Conservation (phyloP, 1,140 invertebrate species). For the Dysdera silvatica region DNA sequence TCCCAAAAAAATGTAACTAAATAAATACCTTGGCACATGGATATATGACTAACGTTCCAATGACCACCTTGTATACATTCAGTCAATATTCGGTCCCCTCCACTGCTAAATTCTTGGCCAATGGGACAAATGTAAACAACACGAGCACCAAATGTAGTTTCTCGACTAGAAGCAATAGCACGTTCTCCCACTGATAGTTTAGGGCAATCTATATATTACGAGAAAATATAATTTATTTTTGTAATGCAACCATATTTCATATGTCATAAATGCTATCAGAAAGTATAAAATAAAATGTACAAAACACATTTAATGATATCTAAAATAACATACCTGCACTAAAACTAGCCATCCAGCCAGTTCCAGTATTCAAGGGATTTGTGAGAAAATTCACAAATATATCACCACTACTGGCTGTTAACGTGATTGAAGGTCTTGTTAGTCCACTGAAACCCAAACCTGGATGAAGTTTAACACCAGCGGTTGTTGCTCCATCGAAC, state of each 20-base stretch:
- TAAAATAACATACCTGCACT: slow-evolving; percentile 57
- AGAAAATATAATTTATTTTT: too few species aligned
- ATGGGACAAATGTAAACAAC: slow-evolving; percentile 84
- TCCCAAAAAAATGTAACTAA: not conserved
- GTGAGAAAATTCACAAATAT: slow-evolving; percentile 81
- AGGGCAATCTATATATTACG: slow-evolving; percentile 80
- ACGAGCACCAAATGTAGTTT: slow-evolving; percentile 82
- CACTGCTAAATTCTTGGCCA: slow-evolving; percentile 87
- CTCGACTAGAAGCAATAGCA: slow-evolving; percentile 78
- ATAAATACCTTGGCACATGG: slow-evolving; percentile 25
- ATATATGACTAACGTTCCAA: slow-evolving; percentile 62
- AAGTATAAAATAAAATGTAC: too few species aligned
- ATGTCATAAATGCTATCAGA: too few species aligned
- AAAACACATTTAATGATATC: too few species aligned
- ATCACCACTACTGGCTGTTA: slow-evolving; percentile 88
- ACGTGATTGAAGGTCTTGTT: slow-evolving; percentile 69
- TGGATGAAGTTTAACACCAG: slow-evolving; percentile 73
- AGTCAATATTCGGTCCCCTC: slow-evolving; percentile 71
- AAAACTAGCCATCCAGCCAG: slow-evolving; percentile 82
- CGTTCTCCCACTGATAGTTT: slow-evolving; percentile 72
- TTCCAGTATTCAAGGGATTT: slow-evolving; percentile 72
- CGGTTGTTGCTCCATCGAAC: slow-evolving; percentile 15
- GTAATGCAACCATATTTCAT: too few species aligned
- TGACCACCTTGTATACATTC: slow-evolving; percentile 80
- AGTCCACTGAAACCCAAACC: slow-evolving; percentile 77